Percentiles rank a stretch among this genome's conserved stretches.
phyloP scores from a whole-genome alignment of 2,888 invertebrate species.

The Andrena trimmerana region DNA sequence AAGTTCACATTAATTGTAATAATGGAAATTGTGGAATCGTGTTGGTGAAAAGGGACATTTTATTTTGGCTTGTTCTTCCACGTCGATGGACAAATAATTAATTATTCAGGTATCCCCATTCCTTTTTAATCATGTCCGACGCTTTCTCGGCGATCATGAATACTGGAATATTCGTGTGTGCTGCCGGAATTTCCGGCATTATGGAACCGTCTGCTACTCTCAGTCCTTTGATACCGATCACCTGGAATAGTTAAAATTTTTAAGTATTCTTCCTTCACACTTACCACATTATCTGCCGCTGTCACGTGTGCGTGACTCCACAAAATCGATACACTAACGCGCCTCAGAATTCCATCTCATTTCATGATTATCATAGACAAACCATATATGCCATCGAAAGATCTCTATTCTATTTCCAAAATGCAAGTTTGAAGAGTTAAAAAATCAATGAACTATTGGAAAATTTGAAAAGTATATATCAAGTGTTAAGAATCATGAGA shows the following conservation, averaged over 20 bases:
- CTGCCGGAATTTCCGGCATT: constrained; percentile 88
- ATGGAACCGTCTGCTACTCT: constrained; percentile 89
- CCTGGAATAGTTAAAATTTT: constrained; percentile 49
- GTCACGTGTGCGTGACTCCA: too few species aligned
- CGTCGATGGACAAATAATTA: background rate
- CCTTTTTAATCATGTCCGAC: constrained; percentile 87
- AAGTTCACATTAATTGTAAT: too few species aligned
- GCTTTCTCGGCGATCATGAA: constrained; percentile 90
- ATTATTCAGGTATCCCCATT: constrained; percentile 83
- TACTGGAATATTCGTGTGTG: constrained; percentile 88
- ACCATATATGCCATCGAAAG: too few species aligned
- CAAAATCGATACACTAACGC: too few species aligned
- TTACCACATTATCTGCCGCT: too few species aligned
- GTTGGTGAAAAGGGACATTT: background rate
- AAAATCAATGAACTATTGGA: too few species aligned
- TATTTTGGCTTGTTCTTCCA: background rate
- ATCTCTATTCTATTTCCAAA: too few species aligned
- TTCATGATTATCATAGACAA: too few species aligned
- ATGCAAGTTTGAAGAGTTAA: too few species aligned
- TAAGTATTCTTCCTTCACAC: background rate
- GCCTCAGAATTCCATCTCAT: too few species aligned
- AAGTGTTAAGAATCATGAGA: too few species aligned
- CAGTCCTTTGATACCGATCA: constrained; percentile 86
- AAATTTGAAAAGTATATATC: too few species aligned
- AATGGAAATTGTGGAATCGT: background rate